phyloP scores from a whole-genome alignment of 2,797 vertebrate genomes.

The Lagocephalus sceleratus region DNA sequence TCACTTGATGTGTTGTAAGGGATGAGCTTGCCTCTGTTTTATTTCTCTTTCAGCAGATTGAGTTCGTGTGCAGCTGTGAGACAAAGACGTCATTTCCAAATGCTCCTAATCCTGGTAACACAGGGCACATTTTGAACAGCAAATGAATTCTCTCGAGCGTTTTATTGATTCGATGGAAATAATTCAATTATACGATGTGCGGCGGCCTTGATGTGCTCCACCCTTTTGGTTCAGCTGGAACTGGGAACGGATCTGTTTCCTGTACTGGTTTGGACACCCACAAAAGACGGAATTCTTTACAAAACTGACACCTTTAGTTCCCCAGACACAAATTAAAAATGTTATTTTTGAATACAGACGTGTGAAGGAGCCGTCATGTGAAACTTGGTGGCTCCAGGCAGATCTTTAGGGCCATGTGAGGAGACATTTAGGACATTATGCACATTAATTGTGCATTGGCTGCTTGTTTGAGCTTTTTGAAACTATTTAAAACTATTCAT shows the following conservation, averaged over 20 bases:
- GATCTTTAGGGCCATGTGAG: conserved; percentile 14
- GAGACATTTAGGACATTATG: conserved; percentile 32
- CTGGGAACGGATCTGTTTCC: conserved; percentile 62
- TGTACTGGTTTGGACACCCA: conserved; percentile 27
- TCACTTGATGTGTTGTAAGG: neutral
- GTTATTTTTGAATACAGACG: neutral
- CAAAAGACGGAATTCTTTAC: conserved; percentile 53
- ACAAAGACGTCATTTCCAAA: conserved; percentile 17
- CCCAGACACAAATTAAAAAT: conserved; percentile 7
- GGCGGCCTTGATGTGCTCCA: conserved; percentile 21
- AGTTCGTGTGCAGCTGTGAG: neutral
- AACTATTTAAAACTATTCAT: conserved; percentile 21
- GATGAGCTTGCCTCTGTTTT: neutral
- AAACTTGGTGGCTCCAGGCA: conserved; percentile 15
- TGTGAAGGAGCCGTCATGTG: conserved; percentile 8
- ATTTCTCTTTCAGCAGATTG: neutral
- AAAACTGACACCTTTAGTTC: conserved; percentile 43
- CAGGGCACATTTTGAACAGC: conserved; percentile 9
- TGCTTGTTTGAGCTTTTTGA: conserved; percentile 44
- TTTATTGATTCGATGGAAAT: conserved; percentile 32
- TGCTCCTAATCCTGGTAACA: conserved; percentile 1
- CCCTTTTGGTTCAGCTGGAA: conserved; percentile 35
- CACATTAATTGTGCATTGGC: conserved; percentile 36
- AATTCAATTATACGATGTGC: conserved; percentile 33
- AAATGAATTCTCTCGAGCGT: conserved; percentile 14